Base-by-base conservation (phyloP, 1,140 invertebrate genomes). In the Thalassaphorura encarpata region DNA sequence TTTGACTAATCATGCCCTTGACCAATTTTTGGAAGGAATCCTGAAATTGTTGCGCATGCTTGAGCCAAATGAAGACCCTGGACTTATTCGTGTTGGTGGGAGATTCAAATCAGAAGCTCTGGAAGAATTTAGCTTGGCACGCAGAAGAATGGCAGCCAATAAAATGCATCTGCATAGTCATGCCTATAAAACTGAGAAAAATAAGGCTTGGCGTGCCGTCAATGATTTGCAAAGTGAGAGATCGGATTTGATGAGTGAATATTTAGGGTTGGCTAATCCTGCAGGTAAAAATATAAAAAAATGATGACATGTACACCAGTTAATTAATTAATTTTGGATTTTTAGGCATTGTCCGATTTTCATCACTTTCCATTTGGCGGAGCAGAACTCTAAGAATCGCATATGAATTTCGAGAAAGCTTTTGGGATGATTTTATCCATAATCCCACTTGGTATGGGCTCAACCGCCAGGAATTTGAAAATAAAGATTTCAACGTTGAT, bases 1-100 rank as follows among this genome's bases (percentile, higher is more conserved):
- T 66, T 89, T 82, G 61, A 90, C 87, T 0, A 93, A 92, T 68
- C 86, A 91, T 70, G 88, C 89, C 1, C 68, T 93, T 2, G 89
- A 93, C 74, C 87, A 92, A 68, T 91, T 93, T 73, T 69, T 93
- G n/a, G 80, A 87, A 69, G 83, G 81, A 21, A 75, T 87, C 11
- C 66, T 78, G 5, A 53, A 68, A 18, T 68, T 74, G 2, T 82
- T 78, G 2, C 36, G 72, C 0, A 72, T 76, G 21, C 18, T 50
- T 28, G 43, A 29, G 28, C 24, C 19, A 13, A 45, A 67, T 11
- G 6, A 21, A 55, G 3, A 41, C 54, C 4, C 68, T 68, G 1
- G 31, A 39, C 13, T 90, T 50, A 72, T 86, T 15, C 75, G 88
- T 26, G 76, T 91, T 59, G 88, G 89, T 3, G 78, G 79, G 13